Evolutionary conservation across 2,113 vertebrate species (phyloP), one percentile per base, ranked within the genome.

Genomic region (Neolamprologus fasciatus): DNA sequence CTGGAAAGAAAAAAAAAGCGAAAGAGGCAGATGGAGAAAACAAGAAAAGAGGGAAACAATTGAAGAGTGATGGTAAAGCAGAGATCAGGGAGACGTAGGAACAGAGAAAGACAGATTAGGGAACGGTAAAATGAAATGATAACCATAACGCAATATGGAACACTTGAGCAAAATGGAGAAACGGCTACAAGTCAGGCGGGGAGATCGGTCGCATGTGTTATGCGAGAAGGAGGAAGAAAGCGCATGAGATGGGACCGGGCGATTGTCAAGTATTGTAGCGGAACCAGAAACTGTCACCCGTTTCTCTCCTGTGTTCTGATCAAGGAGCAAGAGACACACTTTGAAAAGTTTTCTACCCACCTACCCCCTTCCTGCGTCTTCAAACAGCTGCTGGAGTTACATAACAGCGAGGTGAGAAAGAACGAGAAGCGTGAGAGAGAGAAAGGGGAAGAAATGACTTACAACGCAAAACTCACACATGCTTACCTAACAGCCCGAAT

Each of bases 351-450:
- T 95, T 94, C 80, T 73, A 53, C 80, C 87, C 85, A 23, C 84
- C 81, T 28, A 26, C 33, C 63, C 50, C 31, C 79, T 55, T 83
- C 80, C 84, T 82, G 86, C n/a, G 82, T 84, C 91, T 92, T 94
- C 88, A 92, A 91, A 89, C 94, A 93, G 92, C 94, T 92, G 92
- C 91, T 68, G 89, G 89, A 90, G 95, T 95, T 95, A 92, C 91
- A 92, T 93, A 95, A 95, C 83, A 50, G 85, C 11, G 81, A 51
- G 21, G 31, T 68, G 53, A 80, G 68, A 78, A 87, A 84, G 85
- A 79, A 76, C 5, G 4, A 89, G 66, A 91, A 71, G 78, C 83
- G 26, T 26, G 82, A 87, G 53, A 35, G 83, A 92, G 40, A 79
- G 85, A 61, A 73, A 61, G 45, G 78, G 81, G 79, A 73, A 79